phyloP scores from a whole-genome alignment of 2,888 invertebrate genomes.

The Dinocampus coccinellae region DNA sequence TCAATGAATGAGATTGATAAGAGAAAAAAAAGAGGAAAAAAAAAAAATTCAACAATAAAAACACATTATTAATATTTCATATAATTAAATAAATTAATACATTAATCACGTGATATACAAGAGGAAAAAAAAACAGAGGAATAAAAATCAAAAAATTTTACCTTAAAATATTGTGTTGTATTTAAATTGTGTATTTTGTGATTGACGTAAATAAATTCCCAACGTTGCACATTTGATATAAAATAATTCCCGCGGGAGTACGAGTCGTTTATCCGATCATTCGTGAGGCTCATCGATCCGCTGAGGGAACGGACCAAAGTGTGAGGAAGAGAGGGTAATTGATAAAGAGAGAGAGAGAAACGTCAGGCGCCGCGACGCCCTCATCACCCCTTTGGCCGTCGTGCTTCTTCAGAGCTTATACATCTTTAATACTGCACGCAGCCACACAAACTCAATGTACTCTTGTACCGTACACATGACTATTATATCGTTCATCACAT shows the following conservation, averaged over 20 bases:
- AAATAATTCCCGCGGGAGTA: slow-evolving; percentile 22
- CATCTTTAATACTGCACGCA: neutral
- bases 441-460: neutral
- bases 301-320: slow-evolving; percentile 18
- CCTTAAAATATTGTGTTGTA: no score
- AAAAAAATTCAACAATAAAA: neutral
- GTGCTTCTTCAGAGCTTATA: neutral
- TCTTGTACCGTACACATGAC: neutral
- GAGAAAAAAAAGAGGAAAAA: neutral
- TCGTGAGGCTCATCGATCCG: slow-evolving; percentile 58
- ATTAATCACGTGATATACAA: neutral
- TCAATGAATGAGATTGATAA: neutral
- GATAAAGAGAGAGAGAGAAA: slow-evolving; percentile 21
- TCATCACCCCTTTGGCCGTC: slow-evolving; percentile 42
- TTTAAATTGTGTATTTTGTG: neutral
- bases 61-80: neutral
- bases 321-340: slow-evolving; percentile 41
- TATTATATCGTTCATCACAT: neutral
- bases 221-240: neutral
- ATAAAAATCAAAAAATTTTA: no score
- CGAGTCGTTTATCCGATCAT: slow-evolving; percentile 35
- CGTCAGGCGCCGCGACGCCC: slow-evolving; percentile 57
- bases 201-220: neutral
- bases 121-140: no score
- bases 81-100: neutral